phyloP scores from a whole-genome alignment of 2,113 vertebrate species.

The Aplodontia rufa region DNA sequence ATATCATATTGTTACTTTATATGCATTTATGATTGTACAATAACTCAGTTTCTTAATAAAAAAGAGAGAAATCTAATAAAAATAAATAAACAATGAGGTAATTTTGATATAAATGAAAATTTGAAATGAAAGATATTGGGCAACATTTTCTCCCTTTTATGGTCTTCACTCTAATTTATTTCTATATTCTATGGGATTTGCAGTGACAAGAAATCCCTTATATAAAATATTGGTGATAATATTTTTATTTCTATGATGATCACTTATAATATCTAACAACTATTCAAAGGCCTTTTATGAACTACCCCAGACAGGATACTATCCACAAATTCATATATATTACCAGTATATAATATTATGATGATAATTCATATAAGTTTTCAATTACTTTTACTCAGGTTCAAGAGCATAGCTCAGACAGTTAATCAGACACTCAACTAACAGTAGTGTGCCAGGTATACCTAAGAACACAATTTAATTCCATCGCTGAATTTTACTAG shows the following conservation, averaged over 20 bases:
- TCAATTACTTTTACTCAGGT: not conserved
- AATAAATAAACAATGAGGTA: too few species aligned
- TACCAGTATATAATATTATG: not conserved
- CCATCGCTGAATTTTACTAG: not conserved
- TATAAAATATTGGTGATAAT: slow-evolving; percentile 22
- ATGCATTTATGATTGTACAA: too few species aligned
- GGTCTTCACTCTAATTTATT: not conserved
- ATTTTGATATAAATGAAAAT: not conserved
- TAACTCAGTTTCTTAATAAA: too few species aligned
- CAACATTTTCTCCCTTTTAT: not conserved
- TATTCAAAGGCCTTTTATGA: not conserved
- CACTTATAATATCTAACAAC: not conserved
- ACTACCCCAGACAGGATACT: not conserved
- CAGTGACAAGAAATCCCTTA: not conserved
- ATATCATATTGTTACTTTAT: too few species aligned
- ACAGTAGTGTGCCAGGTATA: not conserved
- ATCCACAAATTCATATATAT: not conserved
- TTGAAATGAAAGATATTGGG: not conserved
- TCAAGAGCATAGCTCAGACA: not conserved
- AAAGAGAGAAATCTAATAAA: too few species aligned
- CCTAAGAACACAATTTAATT: not conserved
- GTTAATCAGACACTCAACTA: not conserved
- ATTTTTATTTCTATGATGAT: not conserved
- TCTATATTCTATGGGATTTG: not conserved
- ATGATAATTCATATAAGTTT: not conserved